A percentile compares a stretch with the other conserved stretches of the same genome.
phyloP scores from a whole-genome alignment of 2,113 vertebrate species.

The Mobula birostris region DNA sequence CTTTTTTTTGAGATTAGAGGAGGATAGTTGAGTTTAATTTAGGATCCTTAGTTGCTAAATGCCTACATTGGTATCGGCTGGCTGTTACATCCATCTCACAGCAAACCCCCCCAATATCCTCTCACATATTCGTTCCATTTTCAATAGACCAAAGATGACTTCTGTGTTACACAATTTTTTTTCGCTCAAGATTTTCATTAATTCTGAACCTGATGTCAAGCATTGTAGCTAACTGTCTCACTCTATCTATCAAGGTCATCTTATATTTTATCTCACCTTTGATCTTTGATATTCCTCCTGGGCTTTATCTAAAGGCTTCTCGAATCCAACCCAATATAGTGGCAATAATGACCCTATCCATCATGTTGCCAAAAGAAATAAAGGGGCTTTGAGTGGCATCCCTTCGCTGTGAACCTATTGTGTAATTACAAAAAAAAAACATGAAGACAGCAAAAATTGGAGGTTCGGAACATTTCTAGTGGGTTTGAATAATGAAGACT shows the following conservation, averaged over 20 bases:
- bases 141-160: too few species aligned
- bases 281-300: slow-evolving; percentile 17
- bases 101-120: too few species aligned
- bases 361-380: not conserved
- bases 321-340: not conserved
- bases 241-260: not conserved
- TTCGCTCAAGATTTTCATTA: not conserved
- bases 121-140: too few species aligned
- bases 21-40: too few species aligned
- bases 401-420: not conserved
- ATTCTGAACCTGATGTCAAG: not conserved
- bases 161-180: not conserved
- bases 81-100: too few species aligned
- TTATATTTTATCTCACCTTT: slow-evolving; percentile 21
- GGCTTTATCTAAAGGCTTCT: slow-evolving; percentile 2
- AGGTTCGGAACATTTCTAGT: not conserved
- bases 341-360: slow-evolving; percentile 23
- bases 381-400: too few species aligned
- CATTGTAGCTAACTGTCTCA: not conserved
- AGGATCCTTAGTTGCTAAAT: too few species aligned
- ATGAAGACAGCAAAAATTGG: not conserved
- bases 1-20: not conserved
- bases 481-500: not conserved
- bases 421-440: not conserved
- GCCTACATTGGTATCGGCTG: too few species aligned